Conservation (phyloP, 2,797 vertebrate genomes). For the Fundulus diaphanus region DNA sequence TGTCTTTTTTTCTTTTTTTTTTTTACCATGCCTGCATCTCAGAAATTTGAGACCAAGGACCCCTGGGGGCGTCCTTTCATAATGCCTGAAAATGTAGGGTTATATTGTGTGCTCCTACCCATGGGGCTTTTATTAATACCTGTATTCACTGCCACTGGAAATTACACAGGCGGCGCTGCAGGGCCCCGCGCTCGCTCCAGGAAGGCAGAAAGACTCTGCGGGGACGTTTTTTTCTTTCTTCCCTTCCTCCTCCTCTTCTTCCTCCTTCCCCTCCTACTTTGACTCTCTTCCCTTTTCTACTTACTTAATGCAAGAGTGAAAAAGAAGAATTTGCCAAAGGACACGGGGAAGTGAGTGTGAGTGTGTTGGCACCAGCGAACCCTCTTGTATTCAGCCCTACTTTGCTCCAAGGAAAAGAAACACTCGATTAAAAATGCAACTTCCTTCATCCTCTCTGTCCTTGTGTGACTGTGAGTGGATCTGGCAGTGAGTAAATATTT, state of each 20-base stretch:
- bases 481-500: slow-evolving; percentile 69
- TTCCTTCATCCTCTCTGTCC: slow-evolving; percentile 70
- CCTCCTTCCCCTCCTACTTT: slow-evolving; percentile 64
- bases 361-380: slow-evolving; percentile 88
- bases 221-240: slow-evolving; percentile 90
- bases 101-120: slow-evolving; percentile 91
- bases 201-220: slow-evolving; percentile 89
- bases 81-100: slow-evolving; percentile 94
- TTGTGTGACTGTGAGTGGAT: slow-evolving; percentile 70
- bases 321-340: slow-evolving; percentile 99
- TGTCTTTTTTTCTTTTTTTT: slow-evolving; percentile 67
- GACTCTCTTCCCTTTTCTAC: slow-evolving; percentile 68
- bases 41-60: slow-evolving; percentile 90
- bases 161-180: slow-evolving; percentile 89
- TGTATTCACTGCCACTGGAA: slow-evolving; percentile 92
- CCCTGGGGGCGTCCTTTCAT: slow-evolving; percentile 91
- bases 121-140: slow-evolving; percentile 94
- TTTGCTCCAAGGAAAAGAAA: slow-evolving; percentile 88
- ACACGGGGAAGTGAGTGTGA: slow-evolving; percentile 87
- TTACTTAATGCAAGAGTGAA: slow-evolving; percentile 97
- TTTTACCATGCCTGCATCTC: slow-evolving; percentile 89
- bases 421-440: slow-evolving; percentile 92
- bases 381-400: slow-evolving; percentile 91
- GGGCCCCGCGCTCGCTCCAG: slow-evolving; percentile 85
- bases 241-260: slow-evolving; percentile 45